Base-by-base conservation (phyloP, 2,888 invertebrate species). In the Oasisia sp. region DNA sequence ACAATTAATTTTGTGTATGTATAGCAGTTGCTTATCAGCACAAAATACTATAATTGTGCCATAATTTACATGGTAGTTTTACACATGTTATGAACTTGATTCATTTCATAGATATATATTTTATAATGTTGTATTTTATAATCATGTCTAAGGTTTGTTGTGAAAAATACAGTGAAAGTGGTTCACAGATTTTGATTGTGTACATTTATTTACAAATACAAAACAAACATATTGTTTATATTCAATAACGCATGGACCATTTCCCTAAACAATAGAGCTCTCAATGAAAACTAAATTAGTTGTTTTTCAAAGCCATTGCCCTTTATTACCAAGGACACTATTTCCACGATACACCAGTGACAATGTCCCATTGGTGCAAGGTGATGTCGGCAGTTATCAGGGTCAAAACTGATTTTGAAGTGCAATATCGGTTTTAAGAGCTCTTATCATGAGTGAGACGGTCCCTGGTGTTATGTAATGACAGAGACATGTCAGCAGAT, bases 141-240 rank as follows among this genome's bases (percentile, higher is more conserved):
- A 38, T 38, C 38, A 38, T 38, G 38, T 74, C 27, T 19, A n/a
- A 14, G 27, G 74, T 19, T 74, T 74, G 74, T 19, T 7, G 14
- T 74, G 74, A 74, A 74, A 74, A n/a, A 19, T 27, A 5, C 27
- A 4, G 7, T 74, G 74, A 74, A 27, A 74, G 7, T 74, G 14
- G n/a, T 74, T 74, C 74, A 74, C 14, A 27, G 3, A 74, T 74
- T 74, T 74, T 74, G 19, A 74, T 74, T 74, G n/a, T 74, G 74
- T 74, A 74, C 74, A 74, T 74, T 74, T 74, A 74, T 74, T 74
- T n/a, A 74, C 74, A 74, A 74, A 74, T 74, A 74, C 19, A 74
- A 74, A 74, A 7, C 74, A 74, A 74, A 74, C 74, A 27, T 27
- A 74, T 74, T 27, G 74, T 74, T 74, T 74, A 7, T 74, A 7